Base-by-base conservation (phyloP, 2,797 vertebrate genomes). In the Pithecia hirsuta region DNA sequence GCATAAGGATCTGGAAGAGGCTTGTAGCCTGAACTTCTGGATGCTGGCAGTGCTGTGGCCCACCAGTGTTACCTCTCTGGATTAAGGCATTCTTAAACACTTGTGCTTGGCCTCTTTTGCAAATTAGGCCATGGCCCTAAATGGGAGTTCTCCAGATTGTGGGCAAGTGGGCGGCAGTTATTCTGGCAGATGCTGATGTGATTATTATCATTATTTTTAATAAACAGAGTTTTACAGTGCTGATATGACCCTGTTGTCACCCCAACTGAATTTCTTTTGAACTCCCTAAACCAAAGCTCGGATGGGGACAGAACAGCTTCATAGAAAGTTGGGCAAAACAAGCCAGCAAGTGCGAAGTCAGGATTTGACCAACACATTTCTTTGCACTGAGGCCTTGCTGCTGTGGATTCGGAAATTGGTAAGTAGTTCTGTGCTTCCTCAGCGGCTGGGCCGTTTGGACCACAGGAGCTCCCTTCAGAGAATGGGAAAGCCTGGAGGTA, bases 181-280 rank as follows among this genome's bases (percentile, higher is more conserved):
- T 22, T 39, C 48, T 46, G 80, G 28, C 50, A 46, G 8, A 64
- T 1, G 4, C 52, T 94, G 22, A 59, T 57, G 33, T 5, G 64
- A 89, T 81, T 70, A 61, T 85, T 59, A 64, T 33, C 0, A 64
- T 33, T 17, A 33, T 48, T 89, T 83, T 33, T 39, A 75, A 96
- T 96, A 96, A 98, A 93, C 64, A 74, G 26, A 46, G 75, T 75
- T 91, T 89, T 95, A 70, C 80, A 76, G 74, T 92, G 24, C 36
- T 41, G 50, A 24, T 80, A 70, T 39, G 76, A 64, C 41, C 57
- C 8, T 26, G 48, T 89, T 70, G 33, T 93, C 46, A 19, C 41
- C 70, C 78, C 36, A 85, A 0, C 28, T 46, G 52, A 59, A 50
- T 92, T 90, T 88, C 64, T 46, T 33, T 4, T 2, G 39, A 84